A percentile compares a stretch with the other conserved stretches of the same genome.
Conservation (phyloP, 1,140 invertebrate genomes). For the Pseudachorutes palmiensis region DNA sequence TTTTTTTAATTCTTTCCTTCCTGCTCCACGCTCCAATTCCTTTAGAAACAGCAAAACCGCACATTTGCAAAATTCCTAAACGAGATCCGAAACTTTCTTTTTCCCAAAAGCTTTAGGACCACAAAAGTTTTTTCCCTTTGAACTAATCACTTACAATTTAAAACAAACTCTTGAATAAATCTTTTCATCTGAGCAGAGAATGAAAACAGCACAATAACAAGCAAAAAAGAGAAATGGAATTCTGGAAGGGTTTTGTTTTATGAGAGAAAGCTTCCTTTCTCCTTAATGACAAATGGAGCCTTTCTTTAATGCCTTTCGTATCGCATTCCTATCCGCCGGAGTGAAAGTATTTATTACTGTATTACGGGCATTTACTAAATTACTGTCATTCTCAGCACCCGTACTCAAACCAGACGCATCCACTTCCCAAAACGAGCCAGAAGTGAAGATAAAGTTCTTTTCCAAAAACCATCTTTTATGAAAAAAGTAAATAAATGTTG, state of each 20-base stretch:
- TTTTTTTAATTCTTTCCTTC: too few relatives aligned
- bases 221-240: background rate
- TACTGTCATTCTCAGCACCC: conserved; percentile 5
- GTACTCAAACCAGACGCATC: background rate
- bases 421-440: background rate
- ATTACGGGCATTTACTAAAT: conserved; percentile 8
- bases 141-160: background rate
- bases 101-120: too few relatives aligned
- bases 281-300: conserved; percentile 26
- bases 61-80: too few relatives aligned
- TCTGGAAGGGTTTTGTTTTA: conserved; percentile 17
- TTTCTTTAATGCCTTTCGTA: conserved; percentile 15
- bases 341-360: conserved; percentile 11
- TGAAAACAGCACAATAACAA: background rate
- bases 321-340: background rate
- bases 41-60: background rate
- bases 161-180: too few relatives aligned
- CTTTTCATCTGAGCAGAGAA: background rate
- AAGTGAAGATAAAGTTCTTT: background rate
- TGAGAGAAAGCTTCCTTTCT: conserved; percentile 5
- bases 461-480: background rate
- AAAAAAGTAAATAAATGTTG: conserved; percentile 6
- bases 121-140: too few relatives aligned
- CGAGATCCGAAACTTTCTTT: too few relatives aligned
- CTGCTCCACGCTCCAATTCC: too few relatives aligned